Evolutionary conservation across 1,140 invertebrate genomes (phyloP), one percentile per base, ranked within the genome.

Genomic region (Chironomus tepperi): DNA sequence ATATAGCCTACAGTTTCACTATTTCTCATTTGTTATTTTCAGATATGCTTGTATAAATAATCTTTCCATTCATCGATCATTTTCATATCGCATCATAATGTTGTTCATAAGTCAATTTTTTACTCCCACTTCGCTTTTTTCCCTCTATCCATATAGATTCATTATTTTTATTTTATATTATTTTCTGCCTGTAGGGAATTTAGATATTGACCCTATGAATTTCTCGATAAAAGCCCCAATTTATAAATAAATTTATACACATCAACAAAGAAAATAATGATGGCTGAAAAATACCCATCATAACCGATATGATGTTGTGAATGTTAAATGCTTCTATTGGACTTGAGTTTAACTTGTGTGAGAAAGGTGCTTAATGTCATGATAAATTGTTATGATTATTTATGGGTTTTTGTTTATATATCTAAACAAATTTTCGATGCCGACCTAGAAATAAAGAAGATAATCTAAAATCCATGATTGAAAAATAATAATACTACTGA

Each of bases 371-470:
- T 57, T 57, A 57, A 57, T 57, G 47, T 57, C 47, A 15, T 57
- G 47, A 57, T 57, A 57, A 57, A 57, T 57, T 57, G n/a, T 57
- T 57, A 57, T 57, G 47, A 57, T 57, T 57, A 57, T 57, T 57
- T 57, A 57, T 57, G 47, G n/a, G 47, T 1, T 34, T 34, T 34
- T 34, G 24, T 34, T 34, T 34, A 34, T 5, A 34, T 34, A 34
- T 34, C 24, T 34, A 34, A 34, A 34, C 24, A 34, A 34, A 34
- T 34, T 34, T 5, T 34, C 24, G 24, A 34, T 34, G 24, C 24
- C 5, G 24, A 34, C 24, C 24, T 5, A 34, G 24, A 34, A 34
- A 34, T 34, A 34, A 34, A 5, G 24, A 34, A 34, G 24, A 34
- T 34, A 34, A 34, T 34, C 24, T 34, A 34, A 34, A 34, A 34